Conservation (phyloP, 2,113 vertebrate species). For the Fulmarus glacialis region DNA sequence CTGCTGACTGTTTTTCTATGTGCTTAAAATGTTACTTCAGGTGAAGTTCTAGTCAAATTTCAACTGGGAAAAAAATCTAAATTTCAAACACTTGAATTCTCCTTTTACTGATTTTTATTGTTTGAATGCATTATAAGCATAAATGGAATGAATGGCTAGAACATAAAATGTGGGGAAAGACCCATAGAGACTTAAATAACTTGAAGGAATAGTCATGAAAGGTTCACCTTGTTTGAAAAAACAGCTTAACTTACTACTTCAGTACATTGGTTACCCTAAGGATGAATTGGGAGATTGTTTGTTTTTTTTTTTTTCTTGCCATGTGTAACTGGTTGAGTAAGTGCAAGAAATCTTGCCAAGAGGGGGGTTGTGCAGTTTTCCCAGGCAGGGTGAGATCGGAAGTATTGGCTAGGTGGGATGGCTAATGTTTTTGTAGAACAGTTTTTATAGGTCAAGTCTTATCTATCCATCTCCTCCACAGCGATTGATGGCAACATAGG, state of each 20-base stretch:
- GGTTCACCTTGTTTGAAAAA: background rate
- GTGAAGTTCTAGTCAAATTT: background rate
- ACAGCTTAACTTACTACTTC: background rate
- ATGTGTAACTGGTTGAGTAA: background rate
- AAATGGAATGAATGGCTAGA: background rate
- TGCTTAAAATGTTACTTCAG: background rate
- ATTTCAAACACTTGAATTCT: background rate
- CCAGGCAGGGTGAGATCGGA: background rate
- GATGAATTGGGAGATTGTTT: background rate
- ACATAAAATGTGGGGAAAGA: background rate
- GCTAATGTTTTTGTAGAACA: background rate
- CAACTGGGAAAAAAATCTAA: background rate
- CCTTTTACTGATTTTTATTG: background rate
- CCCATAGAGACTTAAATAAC: background rate
- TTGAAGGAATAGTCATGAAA: background rate
- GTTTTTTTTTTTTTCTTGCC: background rate
- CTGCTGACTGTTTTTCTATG: background rate
- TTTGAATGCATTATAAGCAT: background rate
- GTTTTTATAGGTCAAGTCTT: background rate
- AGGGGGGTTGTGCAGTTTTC: background rate
- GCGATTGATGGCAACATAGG: background rate
- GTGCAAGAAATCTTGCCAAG: background rate
- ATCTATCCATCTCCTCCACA: accelerated
- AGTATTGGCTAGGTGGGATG: background rate
- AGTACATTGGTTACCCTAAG: background rate